These are phyloP conservation scores for Eilema caniola DNA, from an alignment of 2,888 invertebrate genomes.

Conservation along the genomic window DNA sequence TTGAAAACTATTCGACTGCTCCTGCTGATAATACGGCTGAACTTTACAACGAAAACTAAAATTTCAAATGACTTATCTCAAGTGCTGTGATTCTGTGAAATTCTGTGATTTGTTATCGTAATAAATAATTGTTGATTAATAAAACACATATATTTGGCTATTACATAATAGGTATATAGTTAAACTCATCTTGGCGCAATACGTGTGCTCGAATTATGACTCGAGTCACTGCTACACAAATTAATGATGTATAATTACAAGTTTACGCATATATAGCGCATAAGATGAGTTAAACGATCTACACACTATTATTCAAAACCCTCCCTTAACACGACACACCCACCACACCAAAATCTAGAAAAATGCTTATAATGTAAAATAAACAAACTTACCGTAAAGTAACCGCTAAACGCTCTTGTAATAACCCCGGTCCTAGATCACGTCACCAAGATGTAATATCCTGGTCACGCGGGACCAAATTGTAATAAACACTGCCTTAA, in stretches of 20 bases:
- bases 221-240: conserved; percentile 6
- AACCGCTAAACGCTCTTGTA: conserved; percentile 19
- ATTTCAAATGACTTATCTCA: conserved; percentile 9
- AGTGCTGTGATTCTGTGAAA: conserved; percentile 11
- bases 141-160: conserved; percentile 1
- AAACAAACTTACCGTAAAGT: conserved; percentile 12
- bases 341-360: too few species aligned
- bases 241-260: not conserved
- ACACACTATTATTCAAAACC: too few species aligned
- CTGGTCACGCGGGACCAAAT: too few species aligned
- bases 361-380: too few species aligned
- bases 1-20: conserved; percentile 10
- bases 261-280: too few species aligned
- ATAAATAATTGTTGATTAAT: conserved; percentile 11
- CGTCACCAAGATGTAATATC: too few species aligned
- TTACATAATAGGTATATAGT: not conserved
- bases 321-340: too few species aligned
- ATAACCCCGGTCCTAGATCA: too few species aligned
- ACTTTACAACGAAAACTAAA: conserved; percentile 9
- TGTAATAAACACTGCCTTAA: too few species aligned
- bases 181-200: not conserved
- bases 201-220: conserved; percentile 5
- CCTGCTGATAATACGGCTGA: conserved; percentile 9
- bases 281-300: too few species aligned
- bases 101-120: conserved; percentile 6